Base-by-base conservation (phyloP, 2,797 vertebrate species). In the Nyctalus aviator region DNA sequence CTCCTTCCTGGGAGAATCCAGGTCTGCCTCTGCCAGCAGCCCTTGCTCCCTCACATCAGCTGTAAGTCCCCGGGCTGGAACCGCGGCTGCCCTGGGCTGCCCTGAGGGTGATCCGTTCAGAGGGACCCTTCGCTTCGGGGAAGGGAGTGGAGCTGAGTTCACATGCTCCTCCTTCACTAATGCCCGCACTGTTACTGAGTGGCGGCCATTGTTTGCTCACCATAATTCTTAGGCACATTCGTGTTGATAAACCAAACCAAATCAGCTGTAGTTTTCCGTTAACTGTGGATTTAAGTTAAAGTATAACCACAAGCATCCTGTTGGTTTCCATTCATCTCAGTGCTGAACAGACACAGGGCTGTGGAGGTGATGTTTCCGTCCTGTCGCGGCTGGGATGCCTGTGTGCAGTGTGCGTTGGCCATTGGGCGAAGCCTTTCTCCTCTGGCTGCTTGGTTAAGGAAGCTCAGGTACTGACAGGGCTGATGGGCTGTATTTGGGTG, bases 211-310 rank as follows among this genome's bases (percentile, higher is more conserved):
- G 8, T 95, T 88, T 75, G 84, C 30, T 79, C 23, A 1, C 21
- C 21, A 20, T 86, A 48, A 88, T 93, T 86, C 41, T 27, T 8
- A 3, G 50, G 88, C 91, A 11, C 41, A 64, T 44, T 66, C 21
- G 59, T 84, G 84, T 75, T 73, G 79, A 69, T 79, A 73, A 88
- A 77, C 66, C 32, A 59, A 77, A 90, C 90, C 62, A 73, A 83
- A 35, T 88, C 72, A 44, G 27, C 18, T 2, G 81, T 37, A 48
- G 68, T 84, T 93, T 92, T 84, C 44, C 88, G 94, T 91, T 95
- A 96, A 84, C 64, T 69, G 64, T 55, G 35, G 41, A 77, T 72
- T 79, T 78, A 69, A 77, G 83, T 90, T 93, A 85, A 94, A 82
- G 27, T 72, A 6, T 87, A 91, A 95, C 82, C 72, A 82, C 76